Evolutionary conservation across 2,888 invertebrate genomes (phyloP).

Genomic region (Drosophila seclusa): DNA sequence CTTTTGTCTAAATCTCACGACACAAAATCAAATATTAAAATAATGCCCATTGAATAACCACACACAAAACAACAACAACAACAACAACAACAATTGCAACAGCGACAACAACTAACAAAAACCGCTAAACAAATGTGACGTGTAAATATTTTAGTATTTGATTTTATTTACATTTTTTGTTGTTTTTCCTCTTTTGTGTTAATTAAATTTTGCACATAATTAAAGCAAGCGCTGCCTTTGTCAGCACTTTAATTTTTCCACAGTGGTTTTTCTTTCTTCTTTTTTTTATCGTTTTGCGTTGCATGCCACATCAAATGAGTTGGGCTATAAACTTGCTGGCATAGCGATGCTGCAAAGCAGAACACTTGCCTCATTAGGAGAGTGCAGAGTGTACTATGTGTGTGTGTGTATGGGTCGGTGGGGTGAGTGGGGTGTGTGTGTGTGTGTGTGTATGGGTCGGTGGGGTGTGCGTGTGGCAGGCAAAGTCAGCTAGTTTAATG

Average conservation of each 20-base stretch:
- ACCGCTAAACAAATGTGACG: conserved; percentile 36
- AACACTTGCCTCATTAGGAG: conserved; percentile 32
- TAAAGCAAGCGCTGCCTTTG: conserved; percentile 43
- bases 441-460: background rate
- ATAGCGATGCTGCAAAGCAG: conserved; percentile 10
- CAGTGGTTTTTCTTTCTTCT: background rate
- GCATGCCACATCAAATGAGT: conserved; percentile 43
- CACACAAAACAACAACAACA: conserved; percentile 5
- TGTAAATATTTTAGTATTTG: conserved; percentile 47
- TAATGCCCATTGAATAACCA: conserved; percentile 57
- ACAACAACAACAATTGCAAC: conserved; percentile 3
- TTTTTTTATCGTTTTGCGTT: conserved; percentile 1
- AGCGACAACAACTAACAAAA: conserved; percentile 4
- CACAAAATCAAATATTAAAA: conserved; percentile 67
- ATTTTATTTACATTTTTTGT: conserved; percentile 8
- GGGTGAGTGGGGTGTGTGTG: background rate
- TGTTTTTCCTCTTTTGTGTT: conserved; percentile 31
- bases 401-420: background rate
- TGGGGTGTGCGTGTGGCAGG: background rate
- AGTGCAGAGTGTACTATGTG: background rate
- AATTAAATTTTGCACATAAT: conserved; percentile 59
- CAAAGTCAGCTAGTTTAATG: background rate
- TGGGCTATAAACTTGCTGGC: conserved; percentile 45
- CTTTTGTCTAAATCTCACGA: conserved; percentile 62
- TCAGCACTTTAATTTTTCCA: conserved; percentile 11